Evolutionary conservation across 2,113 vertebrate genomes (phyloP).

Genomic region (Solenodon paradoxus): DNA sequence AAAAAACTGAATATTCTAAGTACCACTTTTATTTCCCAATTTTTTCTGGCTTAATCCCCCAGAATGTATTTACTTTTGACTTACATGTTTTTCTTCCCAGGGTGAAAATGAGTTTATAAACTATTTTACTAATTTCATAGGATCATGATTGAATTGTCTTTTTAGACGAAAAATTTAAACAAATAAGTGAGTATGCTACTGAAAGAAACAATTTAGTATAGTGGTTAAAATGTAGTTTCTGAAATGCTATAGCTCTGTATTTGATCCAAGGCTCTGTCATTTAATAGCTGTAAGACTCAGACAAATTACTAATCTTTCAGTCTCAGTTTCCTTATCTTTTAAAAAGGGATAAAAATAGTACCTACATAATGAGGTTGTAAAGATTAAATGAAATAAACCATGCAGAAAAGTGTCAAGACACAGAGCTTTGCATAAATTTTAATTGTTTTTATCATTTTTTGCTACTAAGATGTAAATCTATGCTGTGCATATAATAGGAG

Average conservation of each 20-base stretch:
- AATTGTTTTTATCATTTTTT: neutral
- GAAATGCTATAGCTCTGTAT: neutral
- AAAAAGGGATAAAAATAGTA: neutral
- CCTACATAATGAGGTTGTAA: neutral
- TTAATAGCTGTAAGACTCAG: neutral
- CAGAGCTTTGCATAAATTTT: neutral
- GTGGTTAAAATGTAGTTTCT: neutral
- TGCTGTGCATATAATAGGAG: neutral
- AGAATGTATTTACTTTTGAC: constrained; percentile 23
- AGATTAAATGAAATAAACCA: constrained; percentile 39
- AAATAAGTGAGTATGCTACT: neutral
- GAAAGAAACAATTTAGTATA: neutral
- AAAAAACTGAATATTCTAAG: neutral
- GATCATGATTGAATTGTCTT: neutral
- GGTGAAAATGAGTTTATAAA: constrained; percentile 11
- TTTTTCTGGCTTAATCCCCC: constrained; percentile 11
- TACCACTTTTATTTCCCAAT: neutral
- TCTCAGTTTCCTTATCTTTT: neutral
- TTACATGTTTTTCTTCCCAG: neutral
- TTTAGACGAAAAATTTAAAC: neutral
- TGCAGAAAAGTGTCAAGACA: neutral
- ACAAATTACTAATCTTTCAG: constrained; percentile 2
- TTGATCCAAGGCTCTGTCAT: neutral
- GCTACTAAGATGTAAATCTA: neutral
- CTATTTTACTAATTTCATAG: constrained; percentile 11